A percentile compares a stretch with the other conserved stretches of the same genome.
These are phyloP conservation scores for Lophotis ruficrista DNA, from an alignment of 2,113 vertebrate genomes.

Conservation along the genomic window DNA sequence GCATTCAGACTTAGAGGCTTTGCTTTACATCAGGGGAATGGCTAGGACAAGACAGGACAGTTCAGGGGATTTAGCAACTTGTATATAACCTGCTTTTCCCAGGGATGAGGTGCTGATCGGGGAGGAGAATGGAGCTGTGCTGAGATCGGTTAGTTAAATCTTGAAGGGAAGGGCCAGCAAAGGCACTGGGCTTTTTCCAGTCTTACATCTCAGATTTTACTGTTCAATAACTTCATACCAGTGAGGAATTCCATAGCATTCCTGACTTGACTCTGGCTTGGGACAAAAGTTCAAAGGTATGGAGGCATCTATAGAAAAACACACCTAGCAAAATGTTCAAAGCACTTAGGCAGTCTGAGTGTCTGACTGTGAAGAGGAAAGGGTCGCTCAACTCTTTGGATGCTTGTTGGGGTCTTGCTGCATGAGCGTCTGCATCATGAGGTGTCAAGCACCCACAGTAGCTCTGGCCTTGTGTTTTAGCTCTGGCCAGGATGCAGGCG, in stretches of 20 bases:
- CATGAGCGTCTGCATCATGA: background rate
- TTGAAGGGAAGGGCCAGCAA: background rate
- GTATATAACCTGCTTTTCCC: background rate
- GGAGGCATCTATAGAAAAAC: background rate
- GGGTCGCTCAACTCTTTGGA: background rate
- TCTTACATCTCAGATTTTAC: background rate
- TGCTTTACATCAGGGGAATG: background rate
- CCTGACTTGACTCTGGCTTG: background rate
- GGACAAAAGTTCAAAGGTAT: background rate
- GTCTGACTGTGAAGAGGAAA: background rate
- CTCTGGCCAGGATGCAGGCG: background rate
- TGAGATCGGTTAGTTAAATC: background rate
- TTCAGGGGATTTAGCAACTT: background rate
- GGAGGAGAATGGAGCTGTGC: background rate
- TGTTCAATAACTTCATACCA: background rate
- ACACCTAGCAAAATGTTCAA: background rate
- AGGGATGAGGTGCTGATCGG: background rate
- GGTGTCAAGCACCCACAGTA: background rate
- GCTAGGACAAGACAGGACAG: background rate
- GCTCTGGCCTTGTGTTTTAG: background rate
- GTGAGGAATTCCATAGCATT: background rate
- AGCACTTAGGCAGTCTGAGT: background rate
- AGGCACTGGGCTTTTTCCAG: background rate
- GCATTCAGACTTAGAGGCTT: conserved; percentile 12
- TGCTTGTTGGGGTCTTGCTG: background rate